Conservation (phyloP, 2,113 vertebrate species). For the Pantherophis guttatus region DNA sequence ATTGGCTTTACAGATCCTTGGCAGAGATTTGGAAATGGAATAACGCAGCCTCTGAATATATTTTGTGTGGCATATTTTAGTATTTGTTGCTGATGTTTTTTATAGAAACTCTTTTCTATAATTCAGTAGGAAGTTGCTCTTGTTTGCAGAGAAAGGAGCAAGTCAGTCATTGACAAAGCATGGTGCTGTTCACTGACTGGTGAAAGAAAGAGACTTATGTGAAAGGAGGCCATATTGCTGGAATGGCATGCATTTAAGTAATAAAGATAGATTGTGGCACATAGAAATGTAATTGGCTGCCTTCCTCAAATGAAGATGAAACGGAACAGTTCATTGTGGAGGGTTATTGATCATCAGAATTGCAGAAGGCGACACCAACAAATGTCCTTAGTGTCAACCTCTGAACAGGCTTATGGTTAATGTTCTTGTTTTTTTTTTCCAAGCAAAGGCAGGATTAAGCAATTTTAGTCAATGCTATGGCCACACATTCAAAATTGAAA, state of each 20-base stretch:
- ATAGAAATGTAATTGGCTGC: neutral
- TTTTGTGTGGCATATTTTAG: neutral
- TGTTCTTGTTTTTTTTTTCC: neutral
- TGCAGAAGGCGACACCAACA: neutral
- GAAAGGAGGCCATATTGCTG: neutral
- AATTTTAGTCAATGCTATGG: constrained; percentile 27
- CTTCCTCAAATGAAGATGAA: constrained; percentile 21
- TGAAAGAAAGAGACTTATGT: neutral
- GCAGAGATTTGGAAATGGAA: neutral
- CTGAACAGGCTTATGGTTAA: constrained; percentile 22
- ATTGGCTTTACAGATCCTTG: neutral
- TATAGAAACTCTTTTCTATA: neutral
- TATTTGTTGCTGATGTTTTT: neutral
- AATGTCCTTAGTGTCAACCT: neutral
- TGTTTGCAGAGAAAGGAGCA: neutral
- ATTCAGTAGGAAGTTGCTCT: neutral
- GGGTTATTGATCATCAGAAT: constrained; percentile 19
- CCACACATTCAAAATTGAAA: neutral
- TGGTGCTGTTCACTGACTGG: neutral
- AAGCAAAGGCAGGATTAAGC: constrained; percentile 16
- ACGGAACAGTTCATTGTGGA: neutral
- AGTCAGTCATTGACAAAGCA: neutral
- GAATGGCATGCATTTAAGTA: neutral
- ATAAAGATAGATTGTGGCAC: neutral
- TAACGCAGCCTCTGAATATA: neutral